Evolutionary conservation across 2,797 vertebrate genomes (phyloP), one percentile per base, ranked within the genome.

Genomic region (Helarctos malayanus): DNA sequence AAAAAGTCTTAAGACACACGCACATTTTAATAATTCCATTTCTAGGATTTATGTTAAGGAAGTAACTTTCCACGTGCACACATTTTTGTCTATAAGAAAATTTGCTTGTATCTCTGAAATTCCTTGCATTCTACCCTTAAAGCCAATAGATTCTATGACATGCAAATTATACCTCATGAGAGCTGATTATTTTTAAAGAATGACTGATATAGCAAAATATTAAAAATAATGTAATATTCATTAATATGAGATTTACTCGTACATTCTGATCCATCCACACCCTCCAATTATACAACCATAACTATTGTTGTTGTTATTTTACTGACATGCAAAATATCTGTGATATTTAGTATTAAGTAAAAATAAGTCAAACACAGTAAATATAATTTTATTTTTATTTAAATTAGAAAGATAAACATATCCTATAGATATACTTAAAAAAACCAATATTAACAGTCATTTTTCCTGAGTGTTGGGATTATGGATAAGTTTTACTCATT

Each of bases 21-120:
- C 8, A 3, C 7, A 12, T 6, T 63, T 69, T 52, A 88, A 6
- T 19, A 9, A 86, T 35, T 97, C 69, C 5, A 65, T 85, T 95
- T 95, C 61, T 83, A 78, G 35, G 21, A 91, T 71, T 76, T 81
- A 68, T 91, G 35, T 23, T 85, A 82, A 89, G 59, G 29, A 86
- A 86, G 65, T 82, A 78, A 61, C 73, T 94, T 97, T 91, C 71
- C 29, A 68, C 25, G 21, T 57, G 54, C 11, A 86, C 27, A 59
- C 32, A 68, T 89, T 65, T 94, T 21, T 57, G 38, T 80, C 19
- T 41, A 18, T 15, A 69, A 65, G 25, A 93, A 47, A 63, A 52
- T 35, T 87, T 52, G 14, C 25, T 78, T 95, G 7, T 23, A 56
- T 69, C 85, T 86, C 49, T 54, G 47, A 93, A 73, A 86, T 11